A percentile compares a stretch with the other conserved stretches of the same genome.
Conservation (phyloP, 2,113 vertebrate genomes). For the Platysternon megacephalum region DNA sequence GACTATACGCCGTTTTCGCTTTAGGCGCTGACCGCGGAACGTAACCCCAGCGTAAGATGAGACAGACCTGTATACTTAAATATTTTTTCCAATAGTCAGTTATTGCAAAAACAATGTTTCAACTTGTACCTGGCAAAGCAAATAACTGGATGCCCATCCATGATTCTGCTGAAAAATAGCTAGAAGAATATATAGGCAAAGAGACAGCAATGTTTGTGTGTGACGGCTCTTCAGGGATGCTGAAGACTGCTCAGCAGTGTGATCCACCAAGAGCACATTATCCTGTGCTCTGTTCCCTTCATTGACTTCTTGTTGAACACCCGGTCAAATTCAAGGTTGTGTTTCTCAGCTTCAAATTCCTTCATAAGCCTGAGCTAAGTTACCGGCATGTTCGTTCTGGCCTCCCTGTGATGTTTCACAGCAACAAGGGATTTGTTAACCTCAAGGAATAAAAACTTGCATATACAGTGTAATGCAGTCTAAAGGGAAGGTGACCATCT, state of each 20-base stretch:
- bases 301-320: neutral
- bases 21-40: too few species aligned
- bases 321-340: neutral
- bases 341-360: neutral
- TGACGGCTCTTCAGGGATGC: fast-evolving
- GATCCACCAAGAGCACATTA: neutral
- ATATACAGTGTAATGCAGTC: too few species aligned
- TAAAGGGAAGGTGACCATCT: too few species aligned
- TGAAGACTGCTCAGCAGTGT: neutral
- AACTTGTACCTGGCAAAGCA: neutral
- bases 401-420: neutral
- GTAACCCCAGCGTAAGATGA: too few species aligned
- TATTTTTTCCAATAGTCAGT: neutral
- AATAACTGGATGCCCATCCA: neutral
- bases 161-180: neutral
- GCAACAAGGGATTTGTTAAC: too few species aligned
- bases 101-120: neutral
- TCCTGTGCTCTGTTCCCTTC: fast-evolving
- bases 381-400: fast-evolving
- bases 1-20: too few species aligned
- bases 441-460: too few species aligned
- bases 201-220: neutral
- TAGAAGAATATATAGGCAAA: neutral
- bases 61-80: too few species aligned
- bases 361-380: neutral